These are phyloP conservation scores for Chaenocephalus aceratus DNA, from an alignment of 2,113 vertebrate species.

Conservation along the genomic window DNA sequence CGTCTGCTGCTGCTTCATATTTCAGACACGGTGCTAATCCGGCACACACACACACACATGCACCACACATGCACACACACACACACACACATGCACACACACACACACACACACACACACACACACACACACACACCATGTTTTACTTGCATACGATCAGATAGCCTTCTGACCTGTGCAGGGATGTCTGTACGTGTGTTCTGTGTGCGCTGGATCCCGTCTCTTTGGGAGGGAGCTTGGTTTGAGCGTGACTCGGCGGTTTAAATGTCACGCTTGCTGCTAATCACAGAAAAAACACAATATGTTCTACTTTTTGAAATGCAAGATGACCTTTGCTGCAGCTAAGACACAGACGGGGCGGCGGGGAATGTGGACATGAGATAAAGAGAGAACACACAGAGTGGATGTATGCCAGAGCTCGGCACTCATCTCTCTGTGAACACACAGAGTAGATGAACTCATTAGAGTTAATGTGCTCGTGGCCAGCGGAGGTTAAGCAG, in stretches of 20 bases:
- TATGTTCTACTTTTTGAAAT: too few relatives aligned
- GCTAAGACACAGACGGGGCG: neutral
- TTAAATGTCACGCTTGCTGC: too few relatives aligned
- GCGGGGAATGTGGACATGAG: conserved; percentile 4
- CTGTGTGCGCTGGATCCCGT: too few relatives aligned
- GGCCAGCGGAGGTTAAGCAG: conserved; percentile 53
- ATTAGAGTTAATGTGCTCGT: conserved; percentile 70
- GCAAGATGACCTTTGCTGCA: too few relatives aligned
- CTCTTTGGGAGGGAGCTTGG: too few relatives aligned
- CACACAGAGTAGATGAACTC: conserved; percentile 64
- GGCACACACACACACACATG: neutral
- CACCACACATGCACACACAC: neutral
- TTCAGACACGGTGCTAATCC: conserved; percentile 12
- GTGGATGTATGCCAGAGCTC: conserved; percentile 17
- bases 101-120: neutral
- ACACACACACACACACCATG: neutral
- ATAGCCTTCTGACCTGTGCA: conserved; percentile 16
- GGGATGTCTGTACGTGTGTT: neutral
- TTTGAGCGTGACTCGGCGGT: too few relatives aligned
- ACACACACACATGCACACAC: conserved; percentile 2
- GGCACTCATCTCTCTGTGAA: conserved; percentile 54
- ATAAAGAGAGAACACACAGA: neutral
- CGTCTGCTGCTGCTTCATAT: conserved; percentile 31
- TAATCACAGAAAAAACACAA: too few relatives aligned
- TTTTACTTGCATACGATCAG: conserved; percentile 9